These are phyloP conservation scores for Meiosimyza decipiens DNA, from an alignment of 2,888 invertebrate genomes.

Conservation along the genomic window DNA sequence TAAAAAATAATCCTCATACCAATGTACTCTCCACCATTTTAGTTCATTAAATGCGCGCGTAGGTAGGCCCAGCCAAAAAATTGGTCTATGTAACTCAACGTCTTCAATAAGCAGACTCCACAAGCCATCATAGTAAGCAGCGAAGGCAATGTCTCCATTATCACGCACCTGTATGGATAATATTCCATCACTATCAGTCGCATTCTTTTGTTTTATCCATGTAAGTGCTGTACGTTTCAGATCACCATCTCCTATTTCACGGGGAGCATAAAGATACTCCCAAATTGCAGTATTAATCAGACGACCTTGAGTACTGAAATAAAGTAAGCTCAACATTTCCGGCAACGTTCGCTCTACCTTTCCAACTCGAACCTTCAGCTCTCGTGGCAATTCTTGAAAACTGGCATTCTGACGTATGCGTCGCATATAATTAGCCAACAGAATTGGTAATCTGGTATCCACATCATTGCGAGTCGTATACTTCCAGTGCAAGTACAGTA, in stretches of 20 bases:
- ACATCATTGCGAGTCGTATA: neutral
- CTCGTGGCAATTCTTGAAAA: neutral
- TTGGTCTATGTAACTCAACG: conserved; percentile 27
- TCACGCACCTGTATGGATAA: conserved; percentile 15
- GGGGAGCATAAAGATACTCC: conserved; percentile 46
- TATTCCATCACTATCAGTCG: conserved; percentile 43
- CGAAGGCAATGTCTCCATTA: conserved; percentile 36
- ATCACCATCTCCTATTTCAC: conserved; percentile 42
- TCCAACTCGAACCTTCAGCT: neutral
- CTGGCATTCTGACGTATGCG: neutral
- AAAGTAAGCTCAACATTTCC: conserved; percentile 23
- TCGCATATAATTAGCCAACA: conserved; percentile 9
- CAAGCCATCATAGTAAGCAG: conserved; percentile 33
- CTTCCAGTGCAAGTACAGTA: conserved; percentile 8
- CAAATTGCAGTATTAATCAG: conserved; percentile 38
- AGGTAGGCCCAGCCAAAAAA: conserved; percentile 41
- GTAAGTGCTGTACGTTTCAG: conserved; percentile 41
- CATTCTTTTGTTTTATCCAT: conserved; percentile 42
- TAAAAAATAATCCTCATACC: conserved; percentile 27
- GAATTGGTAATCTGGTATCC: neutral
- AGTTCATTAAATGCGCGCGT: neutral
- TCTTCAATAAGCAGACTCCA: conserved; percentile 40
- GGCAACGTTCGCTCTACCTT: conserved; percentile 24
- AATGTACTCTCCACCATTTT: conserved; percentile 35
- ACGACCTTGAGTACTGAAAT: neutral